Conservation (phyloP, 2,113 vertebrate species). For the Zootoca vivipara region DNA sequence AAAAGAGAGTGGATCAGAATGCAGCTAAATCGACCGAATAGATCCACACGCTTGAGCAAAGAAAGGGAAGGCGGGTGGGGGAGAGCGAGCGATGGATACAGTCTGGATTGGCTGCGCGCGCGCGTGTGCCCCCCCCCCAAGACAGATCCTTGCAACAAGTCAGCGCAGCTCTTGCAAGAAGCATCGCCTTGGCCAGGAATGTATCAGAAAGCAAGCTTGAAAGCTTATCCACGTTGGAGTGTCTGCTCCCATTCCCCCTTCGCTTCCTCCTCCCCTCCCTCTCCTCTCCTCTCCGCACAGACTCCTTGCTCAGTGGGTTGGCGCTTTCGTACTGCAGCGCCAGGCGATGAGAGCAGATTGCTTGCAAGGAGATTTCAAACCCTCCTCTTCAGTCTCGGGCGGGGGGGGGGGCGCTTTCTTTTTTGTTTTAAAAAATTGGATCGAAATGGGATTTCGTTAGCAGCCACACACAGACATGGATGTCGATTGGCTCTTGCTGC, state of each 20-base stretch:
- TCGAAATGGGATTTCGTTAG: slow-evolving; percentile 2
- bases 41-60: not conserved
- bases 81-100: not conserved
- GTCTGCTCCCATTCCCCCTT: not conserved
- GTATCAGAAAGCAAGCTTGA: not conserved
- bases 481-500: not conserved
- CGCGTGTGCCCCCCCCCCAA: not conserved
- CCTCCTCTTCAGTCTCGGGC: not conserved
- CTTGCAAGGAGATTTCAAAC: not conserved
- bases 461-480: not conserved
- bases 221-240: slow-evolving; percentile 23
- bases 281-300: not conserved
- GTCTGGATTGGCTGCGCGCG: not conserved
- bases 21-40: not conserved
- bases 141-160: slow-evolving; percentile 21
- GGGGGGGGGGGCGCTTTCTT: too few relatives aligned
- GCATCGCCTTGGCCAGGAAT: slow-evolving; percentile 33
- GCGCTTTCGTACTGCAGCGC: slow-evolving; percentile 12
- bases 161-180: slow-evolving; percentile 9
- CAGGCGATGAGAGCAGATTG: not conserved
- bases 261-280: not conserved
- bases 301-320: slow-evolving; percentile 4
- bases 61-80: not conserved
- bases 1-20: not conserved
- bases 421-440: not conserved